Base-by-base conservation (phyloP, 2,113 vertebrate species). In the Asarcornis scutulata region DNA sequence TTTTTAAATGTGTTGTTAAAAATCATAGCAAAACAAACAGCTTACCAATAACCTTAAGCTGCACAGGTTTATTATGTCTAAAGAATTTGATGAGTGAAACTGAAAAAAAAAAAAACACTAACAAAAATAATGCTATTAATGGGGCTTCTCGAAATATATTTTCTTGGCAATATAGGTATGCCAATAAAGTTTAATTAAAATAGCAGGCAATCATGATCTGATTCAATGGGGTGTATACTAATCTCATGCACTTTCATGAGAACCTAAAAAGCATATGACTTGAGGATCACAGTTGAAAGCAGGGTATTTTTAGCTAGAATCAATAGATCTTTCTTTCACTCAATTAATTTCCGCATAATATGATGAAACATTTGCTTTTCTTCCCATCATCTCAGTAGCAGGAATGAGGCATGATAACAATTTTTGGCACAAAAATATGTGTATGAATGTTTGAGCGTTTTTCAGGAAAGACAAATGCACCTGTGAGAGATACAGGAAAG, bases 161-260 rank as follows among this genome's bases (percentile, higher is more conserved):
- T 95, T 81, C 83, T 89, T 88, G 74, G 91, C 21, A 74, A 88
- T 72, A 90, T 50, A 95, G 59, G n/a, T 86, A 86, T 89, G 84
- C 64, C 94, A 95, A 89, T 94, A 91, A 91, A 88, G 82, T 76
- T 96, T 94, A 96, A 96, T 96, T 97, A 96, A 95, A 94, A 86
- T 71, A 78, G 32, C 22, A 90, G 71, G 38, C 52, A 93, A 77
- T 97, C 85, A 87, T 64, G 83, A 72, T 87, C 85, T 67, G 53
- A 92, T 94, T 88, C 93, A 96, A 91, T 96, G 85, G 80, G 59
- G 83, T 96, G 59, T 95, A 31, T 56, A 88, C 68, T 87, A 91
- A 69, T 93, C 72, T 95, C 80, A 78, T 79, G 69, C 48, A 88
- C 52, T 88, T 89, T 32, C 48, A 94, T 31, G 10, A 74, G 73